phyloP scores from a whole-genome alignment of 1,140 invertebrate species.

The Bombus balteatus region DNA sequence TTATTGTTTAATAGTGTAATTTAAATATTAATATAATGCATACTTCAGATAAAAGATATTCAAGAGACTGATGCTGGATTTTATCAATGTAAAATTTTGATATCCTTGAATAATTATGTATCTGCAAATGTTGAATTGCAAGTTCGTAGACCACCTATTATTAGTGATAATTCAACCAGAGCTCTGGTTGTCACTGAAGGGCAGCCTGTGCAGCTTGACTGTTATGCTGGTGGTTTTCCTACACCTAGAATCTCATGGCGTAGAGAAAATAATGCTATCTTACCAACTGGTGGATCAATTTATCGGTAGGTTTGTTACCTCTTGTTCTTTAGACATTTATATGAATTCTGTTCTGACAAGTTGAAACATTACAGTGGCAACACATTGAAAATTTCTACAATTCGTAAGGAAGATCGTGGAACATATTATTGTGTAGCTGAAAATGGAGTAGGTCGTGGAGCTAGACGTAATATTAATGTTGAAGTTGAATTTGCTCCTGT shows the following conservation, averaged over 20 bases:
- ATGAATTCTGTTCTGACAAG: not conserved
- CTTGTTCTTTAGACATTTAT: not conserved
- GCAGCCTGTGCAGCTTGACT: conserved; percentile 91
- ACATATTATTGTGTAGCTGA: conserved; percentile 97
- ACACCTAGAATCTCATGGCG: conserved; percentile 94
- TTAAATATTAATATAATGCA: not conserved
- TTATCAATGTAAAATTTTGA: conserved; percentile 94
- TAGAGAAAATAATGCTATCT: conserved; percentile 95
- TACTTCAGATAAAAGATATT: conserved; percentile 93
- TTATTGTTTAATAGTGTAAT: not conserved
- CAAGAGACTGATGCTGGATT: conserved; percentile 96
- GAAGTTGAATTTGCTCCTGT: conserved; percentile 95
- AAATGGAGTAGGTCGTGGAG: conserved; percentile 93
- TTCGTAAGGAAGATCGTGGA: conserved; percentile 94
- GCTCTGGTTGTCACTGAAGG: conserved; percentile 92
- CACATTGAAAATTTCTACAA: conserved; percentile 89
- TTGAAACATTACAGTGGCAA: conserved; percentile 86
- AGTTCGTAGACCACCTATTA: conserved; percentile 93
- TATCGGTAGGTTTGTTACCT: conserved; percentile 81
- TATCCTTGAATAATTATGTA: conserved; percentile 90
- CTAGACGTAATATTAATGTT: conserved; percentile 92
- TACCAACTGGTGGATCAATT: conserved; percentile 93
- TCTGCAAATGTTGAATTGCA: conserved; percentile 92
- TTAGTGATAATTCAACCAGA: conserved; percentile 95
- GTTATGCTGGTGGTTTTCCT: conserved; percentile 93